Evolutionary conservation across 2,113 vertebrate genomes (phyloP).

Genomic region (Chloropsis cyanopogon): DNA sequence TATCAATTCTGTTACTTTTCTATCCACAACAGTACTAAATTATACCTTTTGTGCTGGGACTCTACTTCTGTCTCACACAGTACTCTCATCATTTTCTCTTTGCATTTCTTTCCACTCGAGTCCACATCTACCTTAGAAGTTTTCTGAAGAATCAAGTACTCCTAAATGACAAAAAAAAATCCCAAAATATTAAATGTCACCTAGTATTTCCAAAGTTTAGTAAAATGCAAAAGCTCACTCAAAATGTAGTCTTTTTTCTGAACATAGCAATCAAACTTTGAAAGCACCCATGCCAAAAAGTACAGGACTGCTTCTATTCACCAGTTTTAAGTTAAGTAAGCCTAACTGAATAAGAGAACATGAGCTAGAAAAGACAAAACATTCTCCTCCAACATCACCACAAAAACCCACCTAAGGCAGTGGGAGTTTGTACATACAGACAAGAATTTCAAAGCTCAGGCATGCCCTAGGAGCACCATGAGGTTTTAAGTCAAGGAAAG

Average conservation of each 20-base stretch:
- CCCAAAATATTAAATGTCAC: conserved; percentile 1
- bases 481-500: background rate
- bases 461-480: background rate
- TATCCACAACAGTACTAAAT: conserved; percentile 69
- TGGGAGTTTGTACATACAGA: background rate
- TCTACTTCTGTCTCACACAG: conserved; percentile 79
- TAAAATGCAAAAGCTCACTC: background rate
- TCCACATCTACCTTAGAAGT: conserved; percentile 90
- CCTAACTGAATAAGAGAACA: background rate
- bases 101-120: conserved; percentile 90
- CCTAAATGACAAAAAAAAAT: conserved; percentile 67
- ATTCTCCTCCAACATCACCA: background rate
- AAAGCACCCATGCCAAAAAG: background rate
- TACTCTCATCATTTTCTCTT: conserved; percentile 91
- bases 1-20: conserved; percentile 70
- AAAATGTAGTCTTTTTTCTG: background rate
- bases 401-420: background rate
- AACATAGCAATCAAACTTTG: background rate
- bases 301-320: background rate
- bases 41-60: conserved; percentile 77
- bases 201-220: background rate
- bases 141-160: conserved; percentile 86
- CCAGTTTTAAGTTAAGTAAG: background rate
- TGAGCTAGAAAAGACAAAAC: background rate
- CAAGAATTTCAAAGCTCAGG: background rate